Conservation (phyloP, 2,888 invertebrate species). For the Halictus ligatus region DNA sequence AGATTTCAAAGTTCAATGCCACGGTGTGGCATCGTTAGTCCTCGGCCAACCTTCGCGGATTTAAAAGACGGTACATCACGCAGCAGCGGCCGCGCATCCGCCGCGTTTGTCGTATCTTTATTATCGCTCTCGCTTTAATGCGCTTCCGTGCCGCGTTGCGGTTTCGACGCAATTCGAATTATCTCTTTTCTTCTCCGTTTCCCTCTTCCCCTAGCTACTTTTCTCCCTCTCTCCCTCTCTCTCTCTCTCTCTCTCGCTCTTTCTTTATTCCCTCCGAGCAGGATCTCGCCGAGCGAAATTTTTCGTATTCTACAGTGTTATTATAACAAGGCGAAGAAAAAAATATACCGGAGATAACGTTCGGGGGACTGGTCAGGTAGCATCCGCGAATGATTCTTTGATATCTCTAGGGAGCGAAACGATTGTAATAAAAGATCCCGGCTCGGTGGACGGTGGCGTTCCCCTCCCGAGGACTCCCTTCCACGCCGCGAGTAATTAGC, state of each 20-base stretch:
- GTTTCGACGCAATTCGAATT: constrained; percentile 12
- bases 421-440: constrained; percentile 15
- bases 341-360: constrained; percentile 15
- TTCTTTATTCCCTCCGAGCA: background rate
- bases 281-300: constrained; percentile 16
- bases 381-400: constrained; percentile 15
- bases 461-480: background rate
- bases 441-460: background rate
- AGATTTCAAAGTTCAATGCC: constrained; percentile 54
- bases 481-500: background rate
- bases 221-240: background rate
- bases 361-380: background rate
- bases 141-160: constrained; percentile 38
- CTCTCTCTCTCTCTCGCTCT: background rate
- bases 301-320: constrained; percentile 30
- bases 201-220: background rate
- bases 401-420: constrained; percentile 17
- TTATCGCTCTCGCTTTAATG: constrained; percentile 57
- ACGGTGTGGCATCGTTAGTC: constrained; percentile 60
- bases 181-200: background rate
- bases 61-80: constrained; percentile 57
- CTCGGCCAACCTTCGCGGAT: constrained; percentile 58
- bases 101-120: constrained; percentile 61
- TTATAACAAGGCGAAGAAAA: constrained; percentile 9
- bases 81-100: constrained; percentile 25